Evolutionary conservation across 1,140 invertebrate species (phyloP), one percentile per base, ranked within the genome.

Genomic region (Geopemphigus sp.): DNA sequence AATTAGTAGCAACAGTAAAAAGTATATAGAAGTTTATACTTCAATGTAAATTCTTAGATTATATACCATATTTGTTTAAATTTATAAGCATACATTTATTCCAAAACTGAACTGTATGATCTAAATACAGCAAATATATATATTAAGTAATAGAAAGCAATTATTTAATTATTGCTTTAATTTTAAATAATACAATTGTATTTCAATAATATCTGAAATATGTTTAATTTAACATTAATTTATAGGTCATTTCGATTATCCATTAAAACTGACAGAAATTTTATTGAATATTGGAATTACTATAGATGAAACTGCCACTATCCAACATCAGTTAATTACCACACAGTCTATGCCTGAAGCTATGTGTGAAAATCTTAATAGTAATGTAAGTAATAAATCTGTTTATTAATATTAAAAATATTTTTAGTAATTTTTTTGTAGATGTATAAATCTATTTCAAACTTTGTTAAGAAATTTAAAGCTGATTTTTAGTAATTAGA

Each of bases 211-310:
- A 66, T 19, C 12, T 56, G 8, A 64, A 4, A 39, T 66, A 57
- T 39, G 3, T 59, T 63, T 29, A 83, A 81, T 80, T 82, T 83
- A 85, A 83, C 85, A 61, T 89, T 87, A 39, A 61, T 61, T 61
- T 61, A 1, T 50, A 78, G 74, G 74, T 76, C 90, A 89, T 83
- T 87, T 87, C 83, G 91, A 92, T 82, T 92, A 92, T 84, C 86
- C 87, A 22, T 87, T 88, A n/a, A 90, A 91, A 83, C 87, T 92
- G 81, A 86, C 87, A 80, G 86, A 85, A 10, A 88, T 92, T 61
- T 81, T 87, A 11, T 83, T 85, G 81, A 81, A 84, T 80, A 82
- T 87, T 81, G 85, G 85, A 32, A 54, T 87, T 17, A 82, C 80
- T 63, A 57, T 78, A 63, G 57, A 78, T 78, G 11, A 63, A 29